Conservation (phyloP, 2,797 vertebrate species). For the Microchirus variegatus region DNA sequence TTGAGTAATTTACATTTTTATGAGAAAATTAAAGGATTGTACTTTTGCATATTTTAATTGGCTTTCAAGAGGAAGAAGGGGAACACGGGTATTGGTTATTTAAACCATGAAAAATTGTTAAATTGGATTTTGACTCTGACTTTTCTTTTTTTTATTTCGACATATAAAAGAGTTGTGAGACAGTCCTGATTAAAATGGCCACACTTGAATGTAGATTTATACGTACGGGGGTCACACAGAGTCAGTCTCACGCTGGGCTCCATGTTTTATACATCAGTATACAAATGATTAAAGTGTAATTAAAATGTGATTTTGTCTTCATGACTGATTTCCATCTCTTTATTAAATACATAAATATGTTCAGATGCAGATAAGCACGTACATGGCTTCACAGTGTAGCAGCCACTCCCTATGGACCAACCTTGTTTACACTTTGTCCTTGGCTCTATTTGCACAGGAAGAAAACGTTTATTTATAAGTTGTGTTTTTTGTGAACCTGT, state of each 20-base stretch:
- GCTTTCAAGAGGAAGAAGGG: constrained; percentile 55
- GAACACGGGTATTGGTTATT: constrained; percentile 48
- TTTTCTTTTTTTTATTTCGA: constrained; percentile 49
- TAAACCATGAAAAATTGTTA: constrained; percentile 72
- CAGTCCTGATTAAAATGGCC: constrained; percentile 57
- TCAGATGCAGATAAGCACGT: constrained; percentile 57
- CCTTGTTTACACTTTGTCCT: constrained; percentile 33
- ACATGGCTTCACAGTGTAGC: constrained; percentile 21
- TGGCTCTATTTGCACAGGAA: constrained; percentile 30
- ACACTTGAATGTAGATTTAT: constrained; percentile 51
- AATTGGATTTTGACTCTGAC: constrained; percentile 77
- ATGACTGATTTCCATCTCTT: constrained; percentile 47
- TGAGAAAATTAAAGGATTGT: constrained; percentile 80
- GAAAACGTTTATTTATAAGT: not conserved
- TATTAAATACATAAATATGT: constrained; percentile 62
- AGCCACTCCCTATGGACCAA: constrained; percentile 16
- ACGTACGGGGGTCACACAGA: constrained; percentile 49
- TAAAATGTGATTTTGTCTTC: constrained; percentile 55
- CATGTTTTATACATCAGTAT: constrained; percentile 64
- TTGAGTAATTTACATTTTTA: constrained; percentile 80
- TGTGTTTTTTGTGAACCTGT: too few relatives aligned
- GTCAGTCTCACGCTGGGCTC: constrained; percentile 49
- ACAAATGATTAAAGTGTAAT: constrained; percentile 62
- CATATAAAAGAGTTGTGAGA: constrained; percentile 64
- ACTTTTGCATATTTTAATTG: constrained; percentile 77